Conservation (phyloP, 2,113 vertebrate genomes). For the Paramisgurnus dabryanus region DNA sequence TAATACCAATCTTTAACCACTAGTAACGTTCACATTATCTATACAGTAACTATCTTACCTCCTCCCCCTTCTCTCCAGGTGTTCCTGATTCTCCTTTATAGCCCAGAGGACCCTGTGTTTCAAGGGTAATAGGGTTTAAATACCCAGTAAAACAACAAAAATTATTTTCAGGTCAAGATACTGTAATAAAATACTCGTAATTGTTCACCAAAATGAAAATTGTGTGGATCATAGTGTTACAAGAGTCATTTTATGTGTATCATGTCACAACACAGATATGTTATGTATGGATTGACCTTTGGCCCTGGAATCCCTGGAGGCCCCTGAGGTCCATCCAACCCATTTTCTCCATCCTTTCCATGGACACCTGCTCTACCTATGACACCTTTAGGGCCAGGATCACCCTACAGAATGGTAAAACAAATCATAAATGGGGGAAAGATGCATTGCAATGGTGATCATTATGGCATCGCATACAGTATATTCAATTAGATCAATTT, state of each 20-base stretch:
- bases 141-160: neutral
- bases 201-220: neutral
- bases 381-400: conserved; percentile 72
- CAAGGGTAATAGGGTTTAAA: neutral
- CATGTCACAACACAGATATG: neutral
- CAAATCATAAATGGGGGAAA: neutral
- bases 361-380: conserved; percentile 74
- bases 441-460: neutral
- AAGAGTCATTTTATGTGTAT: neutral
- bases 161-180: neutral
- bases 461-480: neutral
- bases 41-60: conserved; percentile 77
- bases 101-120: conserved; percentile 79
- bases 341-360: conserved; percentile 76
- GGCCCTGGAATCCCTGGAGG: conserved; percentile 71
- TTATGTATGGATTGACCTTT: conserved; percentile 66
- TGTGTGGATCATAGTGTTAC: neutral
- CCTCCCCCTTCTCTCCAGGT: conserved; percentile 83
- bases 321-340: conserved; percentile 78
- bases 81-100: conserved; percentile 82
- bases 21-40: neutral
- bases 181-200: neutral
- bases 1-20: neutral
- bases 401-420: conserved; percentile 71
- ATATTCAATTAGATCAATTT: neutral